These are phyloP conservation scores for Propsilocerus akamusi DNA, from an alignment of 1,140 invertebrate species.

Conservation along the genomic window DNA sequence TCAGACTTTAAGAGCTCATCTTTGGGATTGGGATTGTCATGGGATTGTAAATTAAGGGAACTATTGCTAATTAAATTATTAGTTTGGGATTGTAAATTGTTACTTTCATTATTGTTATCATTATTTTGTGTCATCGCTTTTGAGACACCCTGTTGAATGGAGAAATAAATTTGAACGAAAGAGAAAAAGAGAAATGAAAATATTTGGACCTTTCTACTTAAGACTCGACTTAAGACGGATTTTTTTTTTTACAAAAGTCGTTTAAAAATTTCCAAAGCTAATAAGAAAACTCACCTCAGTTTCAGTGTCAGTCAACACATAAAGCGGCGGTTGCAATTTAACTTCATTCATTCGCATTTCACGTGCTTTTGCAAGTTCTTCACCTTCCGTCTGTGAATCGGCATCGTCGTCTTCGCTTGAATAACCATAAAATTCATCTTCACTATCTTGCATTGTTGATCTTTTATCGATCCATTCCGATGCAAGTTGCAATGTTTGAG, in stretches of 20 bases:
- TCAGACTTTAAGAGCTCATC: constrained; percentile 23
- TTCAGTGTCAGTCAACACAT: constrained; percentile 46
- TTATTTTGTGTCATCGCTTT: constrained; percentile 9
- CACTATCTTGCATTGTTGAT: constrained; percentile 13
- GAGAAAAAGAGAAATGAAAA: constrained; percentile 17
- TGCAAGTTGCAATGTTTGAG: constrained; percentile 20
- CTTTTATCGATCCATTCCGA: constrained; percentile 25
- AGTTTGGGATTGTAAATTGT: not conserved
- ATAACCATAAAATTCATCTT: constrained; percentile 21
- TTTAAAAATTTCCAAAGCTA: not conserved
- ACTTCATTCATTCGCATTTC: constrained; percentile 48
- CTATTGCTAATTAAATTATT: not conserved
- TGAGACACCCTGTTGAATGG: not conserved
- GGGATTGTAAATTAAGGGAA: not conserved
- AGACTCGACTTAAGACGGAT: not conserved
- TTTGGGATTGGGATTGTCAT: constrained; percentile 8
- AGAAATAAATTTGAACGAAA: constrained; percentile 1
- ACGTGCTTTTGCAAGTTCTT: constrained; percentile 40
- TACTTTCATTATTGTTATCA: constrained; percentile 16
- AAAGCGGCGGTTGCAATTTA: constrained; percentile 37
- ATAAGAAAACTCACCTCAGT: constrained; percentile 43
- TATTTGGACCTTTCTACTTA: not conserved
- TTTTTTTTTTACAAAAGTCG: too few relatives aligned
- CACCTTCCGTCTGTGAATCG: constrained; percentile 52
- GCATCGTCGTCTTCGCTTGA: constrained; percentile 41